Evolutionary conservation across 2,888 invertebrate species (phyloP), one percentile per base, ranked within the genome.

Genomic region (Phortica okadai): DNA sequence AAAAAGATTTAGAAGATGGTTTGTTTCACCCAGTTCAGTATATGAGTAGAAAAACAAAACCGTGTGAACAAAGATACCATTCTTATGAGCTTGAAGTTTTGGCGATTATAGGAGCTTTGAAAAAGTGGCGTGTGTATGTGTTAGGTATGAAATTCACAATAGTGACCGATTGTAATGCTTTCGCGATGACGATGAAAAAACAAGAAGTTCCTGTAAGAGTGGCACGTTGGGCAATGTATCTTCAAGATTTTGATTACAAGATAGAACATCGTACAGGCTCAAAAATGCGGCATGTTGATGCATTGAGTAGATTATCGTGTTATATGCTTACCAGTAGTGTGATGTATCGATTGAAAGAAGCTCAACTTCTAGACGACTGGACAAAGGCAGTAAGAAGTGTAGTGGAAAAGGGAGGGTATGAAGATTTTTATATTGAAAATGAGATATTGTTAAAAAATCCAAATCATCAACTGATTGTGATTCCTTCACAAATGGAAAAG

Each of bases 21-120:
- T 7, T 69, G 8, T 69, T 76, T 4, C 76, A 77, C 25, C 80
- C 76, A 0, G 25, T 78, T 4, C 74, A 78, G 33, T 77, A 21
- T 44, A 77, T 78, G 77, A 79, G 80, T 45, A 25, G 75, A 0
- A 80, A 78, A 41, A 77, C 78, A 10, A 74, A 73, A 33, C 41
- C 74, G 0, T 25, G 58, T 11, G 79, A 81, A 73, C 62, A 79
- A 59, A 75, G 64, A 25, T 78, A 79, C 45, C 76, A 76, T 45
- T 80, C 79, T 77, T 86, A 88, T 21, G 84, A 86, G 69, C 64
- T 88, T 6, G 84, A 88, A 58, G 80, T 80, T 0, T 59, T 88
- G 1, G 86, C 86, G 0, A 78, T 89, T 3, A 74, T 85, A 3
- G 78, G 77, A 58, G 82, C 85, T 0, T 54, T 85, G 4, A 82